Conservation (phyloP, 2,888 invertebrate genomes). For the Syrista parreyssii region DNA sequence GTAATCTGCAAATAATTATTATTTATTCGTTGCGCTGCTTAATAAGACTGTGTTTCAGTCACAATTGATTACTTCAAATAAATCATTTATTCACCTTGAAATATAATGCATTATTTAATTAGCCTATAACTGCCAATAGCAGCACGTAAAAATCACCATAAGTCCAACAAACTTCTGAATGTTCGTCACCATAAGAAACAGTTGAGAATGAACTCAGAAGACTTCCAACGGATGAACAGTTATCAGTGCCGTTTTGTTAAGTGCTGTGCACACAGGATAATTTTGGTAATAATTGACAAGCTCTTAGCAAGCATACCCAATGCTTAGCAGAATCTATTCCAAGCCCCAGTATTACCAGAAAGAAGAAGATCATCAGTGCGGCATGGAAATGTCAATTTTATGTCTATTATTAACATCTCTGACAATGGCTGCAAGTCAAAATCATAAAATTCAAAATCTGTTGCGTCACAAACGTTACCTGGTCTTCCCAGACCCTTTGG, state of each 20-base stretch:
- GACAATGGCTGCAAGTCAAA: too few relatives aligned
- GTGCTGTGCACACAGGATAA: constrained; percentile 35
- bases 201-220: neutral
- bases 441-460: constrained; percentile 14
- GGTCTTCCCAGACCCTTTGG: constrained; percentile 47
- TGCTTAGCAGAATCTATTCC: neutral
- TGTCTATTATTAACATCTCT: neutral
- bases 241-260: constrained; percentile 31
- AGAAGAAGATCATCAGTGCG: neutral
- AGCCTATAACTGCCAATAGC: neutral
- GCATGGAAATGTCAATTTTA: neutral
- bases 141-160: neutral
- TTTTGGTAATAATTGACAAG: constrained; percentile 26
- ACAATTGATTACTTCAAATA: neutral
- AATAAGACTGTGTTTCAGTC: neutral
- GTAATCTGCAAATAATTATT: constrained; percentile 6
- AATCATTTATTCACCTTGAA: neutral
- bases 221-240: neutral
- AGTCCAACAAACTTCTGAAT: neutral
- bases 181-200: neutral
- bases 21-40: neutral
- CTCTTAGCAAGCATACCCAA: neutral
- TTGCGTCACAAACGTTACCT: constrained; percentile 42
- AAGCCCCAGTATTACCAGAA: neutral
- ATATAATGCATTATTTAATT: neutral